Conservation (phyloP, 2,888 invertebrate genomes). For the Taphrorychus bicolor region DNA sequence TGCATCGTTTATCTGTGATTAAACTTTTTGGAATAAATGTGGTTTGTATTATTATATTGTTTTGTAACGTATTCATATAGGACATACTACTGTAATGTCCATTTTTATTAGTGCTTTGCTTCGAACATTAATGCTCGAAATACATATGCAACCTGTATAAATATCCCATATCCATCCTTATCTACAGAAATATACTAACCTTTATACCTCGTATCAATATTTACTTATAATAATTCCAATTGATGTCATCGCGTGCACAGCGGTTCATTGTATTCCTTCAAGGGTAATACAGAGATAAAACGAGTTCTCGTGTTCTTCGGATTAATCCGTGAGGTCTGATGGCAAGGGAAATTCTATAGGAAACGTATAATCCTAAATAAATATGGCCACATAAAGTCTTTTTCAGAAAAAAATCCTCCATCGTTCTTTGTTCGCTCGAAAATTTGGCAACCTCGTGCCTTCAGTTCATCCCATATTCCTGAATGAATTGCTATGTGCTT, state of each 20-base stretch:
- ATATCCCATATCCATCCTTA: background rate
- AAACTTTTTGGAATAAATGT: no score
- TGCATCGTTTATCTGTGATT: no score
- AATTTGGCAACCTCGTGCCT: background rate
- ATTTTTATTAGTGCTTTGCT: background rate
- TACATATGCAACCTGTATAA: background rate
- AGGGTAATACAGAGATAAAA: slow-evolving; percentile 12
- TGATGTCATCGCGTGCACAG: slow-evolving; percentile 8
- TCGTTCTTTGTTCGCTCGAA: background rate
- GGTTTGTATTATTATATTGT: no score
- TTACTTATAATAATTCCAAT: slow-evolving; percentile 1
- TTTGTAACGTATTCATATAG: no score
- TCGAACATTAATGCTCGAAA: background rate
- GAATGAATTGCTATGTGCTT: background rate
- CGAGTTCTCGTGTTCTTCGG: background rate
- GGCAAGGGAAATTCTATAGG: no score
- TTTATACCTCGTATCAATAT: slow-evolving; percentile 1
- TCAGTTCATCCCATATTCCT: background rate
- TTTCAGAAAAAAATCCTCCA: background rate
- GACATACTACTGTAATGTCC: no score
- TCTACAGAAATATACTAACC: slow-evolving; percentile 2
- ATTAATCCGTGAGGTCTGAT: background rate
- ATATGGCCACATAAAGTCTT: no score
- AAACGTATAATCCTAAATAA: no score
- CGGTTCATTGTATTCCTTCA: slow-evolving; percentile 13